A percentile compares a stretch with the other conserved stretches of the same genome.
These are phyloP conservation scores for Nyctibius bracteatus DNA, from an alignment of 2,113 vertebrate species.

Conservation along the genomic window DNA sequence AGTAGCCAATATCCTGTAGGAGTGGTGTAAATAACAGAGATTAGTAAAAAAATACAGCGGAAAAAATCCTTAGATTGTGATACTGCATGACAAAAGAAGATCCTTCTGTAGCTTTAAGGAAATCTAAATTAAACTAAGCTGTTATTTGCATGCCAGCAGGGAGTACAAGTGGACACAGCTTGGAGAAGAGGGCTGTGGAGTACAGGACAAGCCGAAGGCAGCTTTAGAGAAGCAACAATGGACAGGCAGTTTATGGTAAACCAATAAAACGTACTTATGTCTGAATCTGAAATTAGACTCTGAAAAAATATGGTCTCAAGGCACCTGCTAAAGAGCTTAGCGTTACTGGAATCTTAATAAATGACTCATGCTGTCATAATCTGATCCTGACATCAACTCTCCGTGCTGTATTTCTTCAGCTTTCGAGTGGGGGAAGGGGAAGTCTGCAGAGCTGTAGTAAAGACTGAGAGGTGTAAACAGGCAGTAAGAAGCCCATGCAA, in stretches of 20 bases:
- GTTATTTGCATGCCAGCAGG: background rate
- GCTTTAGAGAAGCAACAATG: background rate
- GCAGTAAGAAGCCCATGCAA: background rate
- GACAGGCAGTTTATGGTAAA: slow-evolving; percentile 54
- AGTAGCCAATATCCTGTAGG: background rate
- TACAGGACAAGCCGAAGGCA: background rate
- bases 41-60: background rate
- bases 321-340: slow-evolving; percentile 66
- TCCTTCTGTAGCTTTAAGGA: background rate
- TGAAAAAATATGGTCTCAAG: slow-evolving; percentile 59
- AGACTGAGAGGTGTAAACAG: background rate
- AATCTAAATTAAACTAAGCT: background rate
- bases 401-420: slow-evolving; percentile 1
- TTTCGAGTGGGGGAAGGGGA: background rate
- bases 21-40: background rate
- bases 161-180: background rate
- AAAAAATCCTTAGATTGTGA: background rate
- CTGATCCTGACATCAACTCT: slow-evolving; percentile 60
- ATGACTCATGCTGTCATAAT: slow-evolving; percentile 67
- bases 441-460: background rate
- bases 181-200: background rate
- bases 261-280: slow-evolving; percentile 46
- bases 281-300: slow-evolving; percentile 61
- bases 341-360: slow-evolving; percentile 65
- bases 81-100: background rate